Evolutionary conservation across 1,140 invertebrate genomes (phyloP).

Genomic region (Drosophila repletoides): DNA sequence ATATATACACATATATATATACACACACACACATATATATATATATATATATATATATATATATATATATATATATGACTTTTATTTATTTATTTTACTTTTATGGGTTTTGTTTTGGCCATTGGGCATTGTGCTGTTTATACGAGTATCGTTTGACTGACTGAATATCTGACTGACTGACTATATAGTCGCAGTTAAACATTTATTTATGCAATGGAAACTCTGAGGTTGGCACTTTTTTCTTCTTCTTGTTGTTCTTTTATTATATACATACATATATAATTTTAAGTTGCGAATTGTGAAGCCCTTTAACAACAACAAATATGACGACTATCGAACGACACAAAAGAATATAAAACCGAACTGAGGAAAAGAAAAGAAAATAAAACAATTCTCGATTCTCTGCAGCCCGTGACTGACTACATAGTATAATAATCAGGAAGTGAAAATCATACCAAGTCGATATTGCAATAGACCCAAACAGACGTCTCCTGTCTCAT

Average conservation of each 20-base stretch:
- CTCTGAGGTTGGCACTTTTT: conserved; percentile 23
- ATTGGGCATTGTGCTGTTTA: conserved; percentile 54
- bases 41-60: neutral
- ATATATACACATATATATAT: neutral
- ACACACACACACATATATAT: conserved; percentile 2
- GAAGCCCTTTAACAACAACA: conserved; percentile 26
- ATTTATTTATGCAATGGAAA: conserved; percentile 41
- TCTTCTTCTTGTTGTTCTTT: neutral
- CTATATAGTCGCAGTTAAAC: conserved; percentile 22
- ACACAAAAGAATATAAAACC: neutral
- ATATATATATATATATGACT: conserved; percentile 42
- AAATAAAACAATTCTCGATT: conserved; percentile 40
- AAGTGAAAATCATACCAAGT: conserved; percentile 57
- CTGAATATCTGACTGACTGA: conserved; percentile 23
- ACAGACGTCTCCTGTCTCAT: conserved; percentile 39
- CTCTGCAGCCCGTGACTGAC: conserved; percentile 41
- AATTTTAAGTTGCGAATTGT: conserved; percentile 16
- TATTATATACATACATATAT: conserved; percentile 1
- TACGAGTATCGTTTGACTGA: conserved; percentile 29
- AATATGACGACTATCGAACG: neutral
- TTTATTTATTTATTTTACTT: conserved; percentile 59
- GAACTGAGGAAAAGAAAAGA: conserved; percentile 23
- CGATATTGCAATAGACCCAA: conserved; percentile 55
- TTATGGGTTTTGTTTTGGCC: conserved; percentile 70
- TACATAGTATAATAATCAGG: conserved; percentile 66